Base-by-base conservation (phyloP, 2,797 vertebrate genomes). In the Vireo griseus region DNA sequence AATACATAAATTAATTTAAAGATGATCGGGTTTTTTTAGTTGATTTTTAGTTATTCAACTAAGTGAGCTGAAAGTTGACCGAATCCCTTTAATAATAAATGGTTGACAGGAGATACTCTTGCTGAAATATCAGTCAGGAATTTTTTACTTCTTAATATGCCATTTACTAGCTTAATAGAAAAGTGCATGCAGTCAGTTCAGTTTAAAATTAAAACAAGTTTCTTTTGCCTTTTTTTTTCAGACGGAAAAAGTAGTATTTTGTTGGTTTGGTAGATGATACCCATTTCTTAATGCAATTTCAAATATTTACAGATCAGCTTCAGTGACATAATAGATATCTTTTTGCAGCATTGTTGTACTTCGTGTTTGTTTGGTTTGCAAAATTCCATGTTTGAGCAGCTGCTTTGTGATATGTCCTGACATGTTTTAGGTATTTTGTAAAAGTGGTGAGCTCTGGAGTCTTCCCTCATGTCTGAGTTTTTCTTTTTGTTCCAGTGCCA, bases 401-500 rank as follows among this genome's bases (percentile, higher is more conserved):
- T 92, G 20, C 16, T 73, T 20, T 71, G 29, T 40, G 29, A 40
- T 25, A 8, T 0, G 3, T 67, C 58, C 7, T 74, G 67, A 16
- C 11, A 6, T 4, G 6, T 24, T 85, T 65, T 66, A 58, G 31
- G 4, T 65, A 13, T 8, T 40, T 40, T 40, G 39, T 40, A 40
- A 40, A 40, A 40, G 58, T 15, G 2, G 1, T 40, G 50, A 48
- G 9, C 19, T 86, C 28, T 75, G 33, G 5, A 58, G 2, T 55
- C 37, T 79, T 84, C 62, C 8, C 16, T 91, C 6, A 9, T 4
- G 3, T 45, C 20, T 72, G 50, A 80, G 25, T 44, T 57, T 66
- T 94, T 21, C 8, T 69, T 61, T 88, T 92, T 50, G 10, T 92
- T 77, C 16, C 65, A 99, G 99, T 67, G 99, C 99, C 44, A 99